Percentiles rank a stretch among this genome's conserved stretches.
Evolutionary conservation across 2,113 vertebrate species (phyloP).

Genomic region (Mohoua ochrocephala): DNA sequence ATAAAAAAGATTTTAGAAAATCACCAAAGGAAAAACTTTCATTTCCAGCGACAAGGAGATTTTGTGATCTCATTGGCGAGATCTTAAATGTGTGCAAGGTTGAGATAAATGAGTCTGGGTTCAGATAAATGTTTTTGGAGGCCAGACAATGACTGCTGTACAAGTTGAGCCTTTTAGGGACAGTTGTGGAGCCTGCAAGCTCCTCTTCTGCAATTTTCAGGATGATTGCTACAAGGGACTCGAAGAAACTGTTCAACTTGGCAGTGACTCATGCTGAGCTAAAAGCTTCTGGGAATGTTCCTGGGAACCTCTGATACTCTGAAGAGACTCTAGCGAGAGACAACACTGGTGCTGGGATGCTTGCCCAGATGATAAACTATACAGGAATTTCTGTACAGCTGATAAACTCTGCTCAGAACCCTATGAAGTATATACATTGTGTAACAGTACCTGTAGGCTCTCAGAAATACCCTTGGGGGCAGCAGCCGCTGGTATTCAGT

Average conservation of each 20-base stretch:
- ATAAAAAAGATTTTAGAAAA: neutral
- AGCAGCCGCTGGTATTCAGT: neutral
- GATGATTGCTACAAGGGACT: neutral
- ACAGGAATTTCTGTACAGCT: slow-evolving; percentile 3
- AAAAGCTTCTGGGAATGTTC: slow-evolving; percentile 36
- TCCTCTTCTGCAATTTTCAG: neutral
- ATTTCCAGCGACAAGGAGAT: neutral
- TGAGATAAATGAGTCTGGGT: neutral
- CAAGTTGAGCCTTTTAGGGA: neutral
- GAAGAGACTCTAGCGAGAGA: neutral
- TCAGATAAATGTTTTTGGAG: neutral
- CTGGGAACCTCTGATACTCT: slow-evolving; percentile 43
- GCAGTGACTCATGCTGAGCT: neutral
- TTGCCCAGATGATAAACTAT: slow-evolving; percentile 26
- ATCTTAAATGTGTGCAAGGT: neutral
- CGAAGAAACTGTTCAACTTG: neutral
- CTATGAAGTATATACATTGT: neutral
- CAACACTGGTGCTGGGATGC: slow-evolving; percentile 3
- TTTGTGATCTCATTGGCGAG: neutral
- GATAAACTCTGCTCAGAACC: neutral
- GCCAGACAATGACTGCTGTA: neutral
- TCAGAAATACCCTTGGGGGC: neutral
- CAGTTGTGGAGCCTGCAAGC: neutral
- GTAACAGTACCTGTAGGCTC: neutral
- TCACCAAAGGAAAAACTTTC: neutral